These are phyloP conservation scores for Microtus richardsoni DNA, from an alignment of 2,113 vertebrate species.

Conservation along the genomic window DNA sequence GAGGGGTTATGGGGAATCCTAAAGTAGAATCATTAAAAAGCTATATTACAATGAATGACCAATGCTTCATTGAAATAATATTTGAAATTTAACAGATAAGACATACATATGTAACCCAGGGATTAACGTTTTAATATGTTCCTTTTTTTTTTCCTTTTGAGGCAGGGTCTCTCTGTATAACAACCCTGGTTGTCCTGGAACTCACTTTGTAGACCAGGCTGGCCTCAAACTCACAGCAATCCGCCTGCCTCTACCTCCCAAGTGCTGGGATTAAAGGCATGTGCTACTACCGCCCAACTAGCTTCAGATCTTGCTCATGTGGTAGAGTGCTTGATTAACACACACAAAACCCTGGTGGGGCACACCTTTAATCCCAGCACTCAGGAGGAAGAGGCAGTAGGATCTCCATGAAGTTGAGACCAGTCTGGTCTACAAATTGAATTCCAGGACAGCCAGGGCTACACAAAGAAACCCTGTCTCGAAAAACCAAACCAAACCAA, in stretches of 20 bases:
- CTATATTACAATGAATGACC: neutral
- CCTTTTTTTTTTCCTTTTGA: no score
- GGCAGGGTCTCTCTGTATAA: no score
- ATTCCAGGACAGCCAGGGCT: neutral
- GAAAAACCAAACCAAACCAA: neutral
- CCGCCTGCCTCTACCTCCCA: neutral
- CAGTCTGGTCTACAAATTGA: neutral
- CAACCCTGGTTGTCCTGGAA: no score
- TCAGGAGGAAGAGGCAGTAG: neutral
- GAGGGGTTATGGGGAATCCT: neutral
- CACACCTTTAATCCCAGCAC: neutral
- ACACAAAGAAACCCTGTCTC: neutral
- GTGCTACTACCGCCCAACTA: no score
- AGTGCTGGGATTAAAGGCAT: neutral
- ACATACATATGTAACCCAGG: neutral
- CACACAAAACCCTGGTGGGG: neutral
- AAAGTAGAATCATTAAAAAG: slow-evolving; percentile 39
- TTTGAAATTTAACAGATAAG: neutral
- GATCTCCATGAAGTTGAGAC: neutral
- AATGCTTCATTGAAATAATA: neutral
- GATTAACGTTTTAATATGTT: neutral
- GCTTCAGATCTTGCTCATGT: neutral
- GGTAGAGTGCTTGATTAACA: neutral
- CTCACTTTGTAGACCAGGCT: no score
- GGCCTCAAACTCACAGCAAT: no score